Percentiles rank a stretch among this genome's conserved stretches.
Evolutionary conservation across 2,888 invertebrate species (phyloP).

Genomic region (Bellardia bayeri): DNA sequence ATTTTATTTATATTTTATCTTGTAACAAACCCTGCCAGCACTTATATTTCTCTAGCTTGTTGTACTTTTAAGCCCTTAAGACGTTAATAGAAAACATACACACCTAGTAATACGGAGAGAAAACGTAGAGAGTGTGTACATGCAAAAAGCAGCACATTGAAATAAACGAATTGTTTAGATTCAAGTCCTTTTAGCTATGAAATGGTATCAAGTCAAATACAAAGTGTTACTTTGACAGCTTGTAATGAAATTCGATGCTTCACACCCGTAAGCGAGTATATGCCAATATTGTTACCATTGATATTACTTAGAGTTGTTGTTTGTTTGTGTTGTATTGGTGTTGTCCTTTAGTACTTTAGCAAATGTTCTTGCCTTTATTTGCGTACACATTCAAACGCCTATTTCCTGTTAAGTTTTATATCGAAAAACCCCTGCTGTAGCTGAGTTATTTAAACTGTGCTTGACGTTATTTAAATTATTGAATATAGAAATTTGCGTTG

Average conservation of each 20-base stretch:
- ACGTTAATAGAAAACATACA: slow-evolving; percentile 37
- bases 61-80: slow-evolving; percentile 61
- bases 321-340: slow-evolving; percentile 21
- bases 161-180: slow-evolving; percentile 52
- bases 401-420: slow-evolving; percentile 46
- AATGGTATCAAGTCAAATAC: slow-evolving; percentile 47
- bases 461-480: slow-evolving; percentile 39
- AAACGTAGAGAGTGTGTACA: neutral
- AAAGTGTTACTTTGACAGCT: slow-evolving; percentile 75
- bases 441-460: slow-evolving; percentile 32
- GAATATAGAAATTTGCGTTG: slow-evolving; percentile 54
- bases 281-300: slow-evolving; percentile 60
- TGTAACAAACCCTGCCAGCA: slow-evolving; percentile 25
- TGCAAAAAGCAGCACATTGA: slow-evolving; percentile 5
- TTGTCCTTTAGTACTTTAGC: slow-evolving; percentile 48
- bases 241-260: slow-evolving; percentile 75
- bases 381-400: slow-evolving; percentile 45
- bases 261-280: slow-evolving; percentile 65
- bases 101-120: neutral
- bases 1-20: slow-evolving; percentile 26
- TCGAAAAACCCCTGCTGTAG: neutral
- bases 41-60: slow-evolving; percentile 44
- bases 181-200: slow-evolving; percentile 58
- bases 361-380: slow-evolving; percentile 52
- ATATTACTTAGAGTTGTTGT: slow-evolving; percentile 36